A percentile compares a stretch with the other conserved stretches of the same genome.
These are phyloP conservation scores for Incurvaria masculella DNA, from an alignment of 2,888 invertebrate species.

Conservation along the genomic window DNA sequence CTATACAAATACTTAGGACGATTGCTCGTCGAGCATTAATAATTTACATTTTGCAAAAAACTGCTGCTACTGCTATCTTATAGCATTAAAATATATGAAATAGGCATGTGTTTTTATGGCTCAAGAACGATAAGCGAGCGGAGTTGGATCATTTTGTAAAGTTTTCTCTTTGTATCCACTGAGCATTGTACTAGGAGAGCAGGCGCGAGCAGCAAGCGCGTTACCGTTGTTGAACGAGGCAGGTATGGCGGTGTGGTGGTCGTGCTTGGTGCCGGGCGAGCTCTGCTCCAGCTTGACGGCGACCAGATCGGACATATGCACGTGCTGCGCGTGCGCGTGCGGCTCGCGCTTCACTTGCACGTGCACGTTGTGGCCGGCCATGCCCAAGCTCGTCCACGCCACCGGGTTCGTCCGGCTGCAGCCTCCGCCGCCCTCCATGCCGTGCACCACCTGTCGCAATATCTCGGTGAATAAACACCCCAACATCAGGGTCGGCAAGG, in stretches of 20 bases:
- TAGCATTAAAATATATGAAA: too few species aligned
- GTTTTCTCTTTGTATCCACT: too few species aligned
- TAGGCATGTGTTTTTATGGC: too few species aligned
- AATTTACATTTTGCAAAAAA: too few species aligned
- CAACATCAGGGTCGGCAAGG: too few species aligned
- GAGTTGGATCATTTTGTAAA: too few species aligned
- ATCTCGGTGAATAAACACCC: too few species aligned
- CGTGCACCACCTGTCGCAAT: conserved; percentile 47
- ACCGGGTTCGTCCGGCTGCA: conserved; percentile 70
- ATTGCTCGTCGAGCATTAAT: too few species aligned
- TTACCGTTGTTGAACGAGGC: conserved; percentile 46
- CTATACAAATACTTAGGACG: too few species aligned
- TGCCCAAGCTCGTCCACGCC: conserved; percentile 52
- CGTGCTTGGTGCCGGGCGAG: conserved; percentile 60
- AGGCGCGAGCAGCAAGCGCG: conserved; percentile 7
- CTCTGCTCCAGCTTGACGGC: conserved; percentile 65
- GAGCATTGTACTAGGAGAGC: conserved; percentile 10
- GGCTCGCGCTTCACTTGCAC: conserved; percentile 68
- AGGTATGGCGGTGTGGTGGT: conserved; percentile 36
- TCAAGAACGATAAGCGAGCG: too few species aligned
- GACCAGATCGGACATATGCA: conserved; percentile 58
- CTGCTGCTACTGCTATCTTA: too few species aligned
- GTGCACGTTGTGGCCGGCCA: conserved; percentile 44
- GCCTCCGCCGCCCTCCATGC: conserved; percentile 58
- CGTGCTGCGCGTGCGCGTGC: conserved; percentile 26